Evolutionary conservation across 2,888 invertebrate genomes (phyloP), one percentile per base, ranked within the genome.

Genomic region (Ormyrus thymus): DNA sequence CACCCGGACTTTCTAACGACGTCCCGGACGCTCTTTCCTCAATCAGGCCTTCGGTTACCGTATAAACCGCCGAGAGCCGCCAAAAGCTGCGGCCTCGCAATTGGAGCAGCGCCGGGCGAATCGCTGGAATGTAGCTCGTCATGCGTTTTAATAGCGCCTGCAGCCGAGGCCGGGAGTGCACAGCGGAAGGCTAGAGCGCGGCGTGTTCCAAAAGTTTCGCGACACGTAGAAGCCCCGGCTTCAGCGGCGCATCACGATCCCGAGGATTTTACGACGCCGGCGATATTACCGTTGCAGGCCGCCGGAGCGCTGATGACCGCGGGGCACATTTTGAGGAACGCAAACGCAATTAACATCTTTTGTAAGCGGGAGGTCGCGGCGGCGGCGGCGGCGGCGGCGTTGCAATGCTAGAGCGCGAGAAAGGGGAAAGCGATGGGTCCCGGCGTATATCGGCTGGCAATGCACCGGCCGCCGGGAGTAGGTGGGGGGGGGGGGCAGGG

Each of bases 291-390:
- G 58, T 58, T 15, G 58, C 29, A 29, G 43, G 29, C 61, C 62
- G 11, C n/a, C n/a, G 29, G 45, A 62, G 64, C 64, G 64, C 2
- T 13, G 68, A 68, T 68, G 68, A 68, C 68, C 69, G 70, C 59
- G 46, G 58, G 70, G 48, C 70, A 58, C 58, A 59, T 70, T 70
- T 70, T 70, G 46, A 70, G 71, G 72, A 53, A 73, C 64, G 45
- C 59, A 8, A 64, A 56, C 29, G 75, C 61, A 75, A 75, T 75
- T 68, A 75, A 75, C 75, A 68, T 66, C 66, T 68, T 68, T 68
- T 59, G 61, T 61, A 45, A 48, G 58, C 69, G 58, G 50, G 74
- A 81, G 83, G 82, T 65, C 50, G 73, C n/a, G 53, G 72, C 72
- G 29, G 13, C 9, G 29, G 53, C 15, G 29, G 73, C 45, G 53